Conservation (phyloP, 2,113 vertebrate genomes). For the Rostratula benghalensis region DNA sequence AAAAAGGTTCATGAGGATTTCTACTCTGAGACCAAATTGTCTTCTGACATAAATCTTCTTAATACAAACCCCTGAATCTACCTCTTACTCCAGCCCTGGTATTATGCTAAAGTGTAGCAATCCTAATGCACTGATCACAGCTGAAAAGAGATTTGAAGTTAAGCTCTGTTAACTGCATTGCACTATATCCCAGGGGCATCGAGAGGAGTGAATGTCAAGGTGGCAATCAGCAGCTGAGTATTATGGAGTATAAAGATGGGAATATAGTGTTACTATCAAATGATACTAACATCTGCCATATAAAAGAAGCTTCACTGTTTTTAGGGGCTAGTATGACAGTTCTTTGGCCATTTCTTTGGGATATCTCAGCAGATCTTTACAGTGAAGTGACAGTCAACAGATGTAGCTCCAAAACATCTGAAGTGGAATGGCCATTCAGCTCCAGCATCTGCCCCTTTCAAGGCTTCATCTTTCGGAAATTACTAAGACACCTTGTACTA, state of each 20-base stretch:
- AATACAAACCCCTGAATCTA: neutral
- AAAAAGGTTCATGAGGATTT: neutral
- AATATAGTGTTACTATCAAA: neutral
- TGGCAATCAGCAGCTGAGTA: neutral
- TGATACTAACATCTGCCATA: neutral
- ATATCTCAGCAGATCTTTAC: neutral
- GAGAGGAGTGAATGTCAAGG: neutral
- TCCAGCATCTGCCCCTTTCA: neutral
- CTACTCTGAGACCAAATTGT: neutral
- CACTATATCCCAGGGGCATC: too few relatives aligned
- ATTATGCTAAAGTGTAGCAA: neutral
- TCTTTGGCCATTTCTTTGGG: neutral
- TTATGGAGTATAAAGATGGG: neutral
- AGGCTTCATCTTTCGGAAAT: neutral
- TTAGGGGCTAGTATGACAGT: neutral
- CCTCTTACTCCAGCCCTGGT: neutral
- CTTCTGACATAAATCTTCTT: neutral
- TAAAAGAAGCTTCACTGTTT: neutral
- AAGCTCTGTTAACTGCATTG: neutral
- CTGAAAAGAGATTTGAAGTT: neutral
- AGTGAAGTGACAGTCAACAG: neutral
- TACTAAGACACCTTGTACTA: neutral
- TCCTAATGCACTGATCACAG: neutral
- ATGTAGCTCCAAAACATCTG: neutral
- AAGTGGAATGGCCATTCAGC: neutral